Percentiles rank a stretch among this genome's conserved stretches.
phyloP scores from a whole-genome alignment of 2,797 vertebrate species.

The Muscicapa comitata region DNA sequence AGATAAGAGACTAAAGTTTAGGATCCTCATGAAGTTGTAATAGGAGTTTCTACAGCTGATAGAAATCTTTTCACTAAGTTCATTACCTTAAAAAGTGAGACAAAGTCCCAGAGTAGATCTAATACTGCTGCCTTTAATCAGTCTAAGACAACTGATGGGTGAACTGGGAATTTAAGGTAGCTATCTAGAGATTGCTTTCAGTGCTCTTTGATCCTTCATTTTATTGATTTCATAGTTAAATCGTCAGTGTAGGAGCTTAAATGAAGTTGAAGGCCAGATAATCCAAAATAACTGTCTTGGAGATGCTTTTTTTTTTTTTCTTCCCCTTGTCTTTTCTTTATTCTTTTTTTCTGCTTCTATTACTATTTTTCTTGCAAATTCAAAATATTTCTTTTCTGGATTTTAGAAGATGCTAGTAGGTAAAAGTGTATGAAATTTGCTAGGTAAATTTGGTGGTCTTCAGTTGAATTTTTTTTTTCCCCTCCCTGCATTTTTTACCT shows the following conservation, averaged over 20 bases:
- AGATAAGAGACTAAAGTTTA: neutral
- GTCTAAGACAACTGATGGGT: neutral
- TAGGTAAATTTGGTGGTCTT: constrained; percentile 36
- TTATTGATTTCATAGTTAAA: neutral
- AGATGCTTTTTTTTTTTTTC: neutral
- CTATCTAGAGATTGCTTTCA: neutral
- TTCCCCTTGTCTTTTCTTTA: neutral
- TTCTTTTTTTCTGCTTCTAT: neutral
- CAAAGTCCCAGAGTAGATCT: neutral
- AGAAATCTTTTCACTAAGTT: neutral
- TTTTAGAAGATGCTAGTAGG: neutral
- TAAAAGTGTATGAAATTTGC: neutral
- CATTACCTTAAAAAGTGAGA: neutral
- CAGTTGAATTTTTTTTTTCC: constrained; percentile 47
- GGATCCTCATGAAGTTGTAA: neutral
- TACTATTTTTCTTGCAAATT: neutral
- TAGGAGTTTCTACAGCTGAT: neutral
- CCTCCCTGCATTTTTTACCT: constrained; percentile 71
- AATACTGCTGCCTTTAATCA: neutral
- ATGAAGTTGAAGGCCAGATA: neutral
- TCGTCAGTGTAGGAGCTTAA: neutral
- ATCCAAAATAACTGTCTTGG: neutral
- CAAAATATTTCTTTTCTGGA: neutral
- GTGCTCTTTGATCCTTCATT: neutral
- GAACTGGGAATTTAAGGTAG: neutral